Percentiles rank a stretch among this genome's conserved stretches.
phyloP scores from a whole-genome alignment of 2,113 vertebrate genomes.

The Passer montanus region DNA sequence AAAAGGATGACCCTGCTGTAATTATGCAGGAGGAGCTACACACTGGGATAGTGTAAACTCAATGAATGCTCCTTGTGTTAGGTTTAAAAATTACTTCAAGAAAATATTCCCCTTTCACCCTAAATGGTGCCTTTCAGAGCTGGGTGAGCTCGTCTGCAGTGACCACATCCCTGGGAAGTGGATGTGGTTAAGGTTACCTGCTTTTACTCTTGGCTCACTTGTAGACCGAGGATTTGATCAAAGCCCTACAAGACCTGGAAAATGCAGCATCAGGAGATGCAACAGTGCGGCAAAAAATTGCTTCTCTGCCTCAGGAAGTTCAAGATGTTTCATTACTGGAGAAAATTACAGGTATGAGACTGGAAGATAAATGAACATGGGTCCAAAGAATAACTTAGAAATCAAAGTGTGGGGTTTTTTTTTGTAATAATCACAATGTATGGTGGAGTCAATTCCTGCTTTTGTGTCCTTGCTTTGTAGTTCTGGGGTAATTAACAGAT shows the following conservation, averaged over 20 bases:
- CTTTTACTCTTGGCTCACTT: background rate
- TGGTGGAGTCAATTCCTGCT: background rate
- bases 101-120: background rate
- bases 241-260: slow-evolving; percentile 95
- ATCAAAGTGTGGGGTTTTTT: background rate
- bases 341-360: slow-evolving; percentile 90
- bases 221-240: slow-evolving; percentile 96
- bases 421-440: background rate
- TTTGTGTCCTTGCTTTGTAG: background rate
- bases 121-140: background rate
- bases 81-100: background rate
- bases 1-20: background rate
- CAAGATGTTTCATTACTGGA: slow-evolving; percentile 96
- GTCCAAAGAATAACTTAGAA: background rate
- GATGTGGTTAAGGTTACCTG: background rate
- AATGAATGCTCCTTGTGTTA: background rate
- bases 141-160: background rate
- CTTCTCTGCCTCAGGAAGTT: slow-evolving; percentile 96
- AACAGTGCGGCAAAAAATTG: slow-evolving; percentile 96
- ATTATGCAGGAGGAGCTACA: background rate
- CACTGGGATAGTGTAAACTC: background rate
- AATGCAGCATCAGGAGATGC: slow-evolving; percentile 97
- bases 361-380: background rate
- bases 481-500: background rate
- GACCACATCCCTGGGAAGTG: background rate